These are phyloP conservation scores for Griposia aprilina DNA, from an alignment of 2,888 invertebrate species.

Conservation along the genomic window DNA sequence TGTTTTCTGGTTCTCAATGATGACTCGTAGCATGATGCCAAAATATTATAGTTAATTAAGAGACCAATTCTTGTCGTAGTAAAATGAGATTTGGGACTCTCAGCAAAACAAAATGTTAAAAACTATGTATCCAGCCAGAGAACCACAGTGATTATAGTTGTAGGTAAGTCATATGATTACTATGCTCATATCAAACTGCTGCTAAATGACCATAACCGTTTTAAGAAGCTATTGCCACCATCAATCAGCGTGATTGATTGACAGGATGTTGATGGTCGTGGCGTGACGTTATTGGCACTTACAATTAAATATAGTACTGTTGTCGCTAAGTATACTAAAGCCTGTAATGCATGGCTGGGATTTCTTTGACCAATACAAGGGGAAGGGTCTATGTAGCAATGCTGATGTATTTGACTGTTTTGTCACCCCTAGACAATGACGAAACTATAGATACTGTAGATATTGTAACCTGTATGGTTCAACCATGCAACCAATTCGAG, in stretches of 20 bases:
- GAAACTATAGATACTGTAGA: too few species aligned
- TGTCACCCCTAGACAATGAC: too few species aligned
- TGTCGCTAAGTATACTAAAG: too few species aligned
- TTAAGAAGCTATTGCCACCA: conserved; percentile 23
- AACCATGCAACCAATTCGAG: too few species aligned
- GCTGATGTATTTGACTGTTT: too few species aligned
- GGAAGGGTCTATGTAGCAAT: too few species aligned
- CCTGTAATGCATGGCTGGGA: too few species aligned
- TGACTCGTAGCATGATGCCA: not conserved
- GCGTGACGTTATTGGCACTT: not conserved
- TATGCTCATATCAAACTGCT: not conserved
- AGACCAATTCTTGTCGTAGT: not conserved
- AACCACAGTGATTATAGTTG: not conserved
- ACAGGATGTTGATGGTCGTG: not conserved
- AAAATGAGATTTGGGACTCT: not conserved
- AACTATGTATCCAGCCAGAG: not conserved
- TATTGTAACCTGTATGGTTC: too few species aligned
- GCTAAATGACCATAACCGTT: not conserved
- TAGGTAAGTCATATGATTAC: not conserved
- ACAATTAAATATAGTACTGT: not conserved
- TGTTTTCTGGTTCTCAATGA: not conserved
- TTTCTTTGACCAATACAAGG: too few species aligned
- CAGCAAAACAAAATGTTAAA: not conserved
- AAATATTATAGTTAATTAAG: not conserved
- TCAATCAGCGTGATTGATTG: conserved; percentile 21